phyloP scores from a whole-genome alignment of 64 coral and sea anemone genomes.

The Anthopleura sola region DNA sequence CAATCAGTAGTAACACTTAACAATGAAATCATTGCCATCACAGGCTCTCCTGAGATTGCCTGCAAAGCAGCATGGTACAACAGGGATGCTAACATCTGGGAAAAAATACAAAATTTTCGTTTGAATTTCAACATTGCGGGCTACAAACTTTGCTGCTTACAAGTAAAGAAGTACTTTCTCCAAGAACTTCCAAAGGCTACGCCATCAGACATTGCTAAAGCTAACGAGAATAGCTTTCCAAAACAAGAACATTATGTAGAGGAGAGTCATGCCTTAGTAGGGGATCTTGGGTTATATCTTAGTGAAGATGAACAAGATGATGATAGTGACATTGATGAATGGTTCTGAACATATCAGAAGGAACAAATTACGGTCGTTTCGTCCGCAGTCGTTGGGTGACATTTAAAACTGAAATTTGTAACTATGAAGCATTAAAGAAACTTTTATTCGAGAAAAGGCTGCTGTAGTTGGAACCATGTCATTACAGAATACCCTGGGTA shows the following conservation, averaged over 20 bases:
- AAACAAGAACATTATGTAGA: constrained; percentile 1
- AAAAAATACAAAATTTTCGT: constrained; percentile 28
- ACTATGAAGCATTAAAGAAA: too few relatives aligned
- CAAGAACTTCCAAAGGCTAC: constrained; percentile 14
- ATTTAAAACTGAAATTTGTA: too few relatives aligned
- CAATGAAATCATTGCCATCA: constrained; percentile 41
- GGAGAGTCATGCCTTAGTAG: background rate
- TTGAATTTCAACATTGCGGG: constrained; percentile 31
- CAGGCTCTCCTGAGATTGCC: constrained; percentile 11
- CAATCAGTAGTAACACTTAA: constrained; percentile 27
- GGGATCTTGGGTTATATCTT: constrained; percentile 16
- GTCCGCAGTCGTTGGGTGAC: too few relatives aligned
- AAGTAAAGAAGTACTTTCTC: constrained; percentile 21
- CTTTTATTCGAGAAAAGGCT: too few relatives aligned
- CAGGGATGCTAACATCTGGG: constrained; percentile 31
- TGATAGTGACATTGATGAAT: constrained; percentile 17
- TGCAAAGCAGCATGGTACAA: background rate
- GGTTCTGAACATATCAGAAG: background rate
- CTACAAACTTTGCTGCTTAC: constrained; percentile 18
- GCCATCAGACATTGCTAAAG: background rate
- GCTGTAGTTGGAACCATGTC: too few relatives aligned
- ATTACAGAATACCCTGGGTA: too few relatives aligned
- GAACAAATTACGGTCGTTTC: too few relatives aligned
- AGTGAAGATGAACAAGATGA: constrained; percentile 21
- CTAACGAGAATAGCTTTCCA: background rate